Conservation (phyloP, 1,140 invertebrate species). For the Drosophila kikkawai region DNA sequence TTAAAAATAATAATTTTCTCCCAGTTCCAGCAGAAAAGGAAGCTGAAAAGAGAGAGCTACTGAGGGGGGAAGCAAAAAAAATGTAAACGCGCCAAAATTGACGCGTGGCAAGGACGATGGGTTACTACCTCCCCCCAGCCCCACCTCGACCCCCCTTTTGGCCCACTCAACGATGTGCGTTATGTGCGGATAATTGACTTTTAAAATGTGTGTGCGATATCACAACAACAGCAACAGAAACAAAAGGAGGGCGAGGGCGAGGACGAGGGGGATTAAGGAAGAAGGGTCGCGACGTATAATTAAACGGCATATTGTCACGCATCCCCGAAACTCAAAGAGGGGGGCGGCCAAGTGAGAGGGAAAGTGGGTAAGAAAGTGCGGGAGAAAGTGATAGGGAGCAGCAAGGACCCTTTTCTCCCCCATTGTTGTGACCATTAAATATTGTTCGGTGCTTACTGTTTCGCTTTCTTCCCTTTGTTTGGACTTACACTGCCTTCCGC, state of each 20-base stretch:
- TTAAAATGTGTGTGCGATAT: conserved; percentile 82
- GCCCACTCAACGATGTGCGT: conserved; percentile 75
- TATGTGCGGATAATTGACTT: conserved; percentile 83
- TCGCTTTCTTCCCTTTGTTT: conserved; percentile 42
- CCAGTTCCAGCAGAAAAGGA: conserved; percentile 12
- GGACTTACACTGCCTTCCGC: conserved; percentile 10
- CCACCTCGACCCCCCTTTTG: background rate
- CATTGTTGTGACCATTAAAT: conserved; percentile 56
- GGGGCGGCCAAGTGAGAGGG: conserved; percentile 16
- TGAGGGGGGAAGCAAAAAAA: conserved; percentile 24
- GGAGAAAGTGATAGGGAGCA: conserved; percentile 11
- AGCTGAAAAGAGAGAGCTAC: conserved; percentile 31
- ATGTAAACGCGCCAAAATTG: conserved; percentile 71
- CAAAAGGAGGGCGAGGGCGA: conserved; percentile 3
- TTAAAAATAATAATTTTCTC: background rate
- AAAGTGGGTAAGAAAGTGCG: conserved; percentile 5
- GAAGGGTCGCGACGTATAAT: conserved; percentile 76
- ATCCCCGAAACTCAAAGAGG: conserved; percentile 51
- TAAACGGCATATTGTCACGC: conserved; percentile 83
- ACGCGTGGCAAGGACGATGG: conserved; percentile 69
- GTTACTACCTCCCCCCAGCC: background rate
- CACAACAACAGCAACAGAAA: conserved; percentile 46
- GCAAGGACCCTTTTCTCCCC: conserved; percentile 8
- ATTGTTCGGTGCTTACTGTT: conserved; percentile 30
- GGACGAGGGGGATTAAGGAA: background rate